Conservation (phyloP, 2,888 invertebrate species). For the Matsumyia berberina region DNA sequence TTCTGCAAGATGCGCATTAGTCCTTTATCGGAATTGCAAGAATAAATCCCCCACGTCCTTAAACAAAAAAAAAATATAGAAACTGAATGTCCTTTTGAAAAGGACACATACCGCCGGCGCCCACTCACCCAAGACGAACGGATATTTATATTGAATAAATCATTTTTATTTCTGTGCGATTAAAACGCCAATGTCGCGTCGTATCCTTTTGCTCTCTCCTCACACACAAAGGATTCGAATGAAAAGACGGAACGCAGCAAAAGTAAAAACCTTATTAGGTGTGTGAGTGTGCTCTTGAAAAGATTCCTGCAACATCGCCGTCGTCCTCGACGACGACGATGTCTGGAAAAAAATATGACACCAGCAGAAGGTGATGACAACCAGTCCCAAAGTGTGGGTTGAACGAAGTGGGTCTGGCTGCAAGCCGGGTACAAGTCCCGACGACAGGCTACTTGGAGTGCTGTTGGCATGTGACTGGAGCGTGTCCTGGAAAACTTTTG, state of each 20-base stretch:
- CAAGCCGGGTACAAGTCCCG: constrained; percentile 24
- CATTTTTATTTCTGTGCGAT: constrained; percentile 68
- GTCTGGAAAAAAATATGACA: constrained; percentile 53
- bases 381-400: constrained; percentile 1
- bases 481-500: constrained; percentile 59
- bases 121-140: background rate
- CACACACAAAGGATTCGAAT: constrained; percentile 15
- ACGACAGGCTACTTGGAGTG: constrained; percentile 54
- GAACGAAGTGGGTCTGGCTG: constrained; percentile 1
- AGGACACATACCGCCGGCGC: background rate
- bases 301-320: constrained; percentile 15
- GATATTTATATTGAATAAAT: constrained; percentile 71
- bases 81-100: background rate
- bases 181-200: constrained; percentile 65
- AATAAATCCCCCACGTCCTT: constrained; percentile 26
- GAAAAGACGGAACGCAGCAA: background rate
- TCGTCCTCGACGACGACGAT: no score
- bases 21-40: constrained; percentile 51
- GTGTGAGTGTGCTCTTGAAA: constrained; percentile 31
- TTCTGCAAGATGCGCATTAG: constrained; percentile 39
- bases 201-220: constrained; percentile 1
- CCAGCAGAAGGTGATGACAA: constrained; percentile 65
- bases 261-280: constrained; percentile 53
- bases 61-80: background rate
- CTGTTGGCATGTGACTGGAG: constrained; percentile 70